Base-by-base conservation (phyloP, 2,888 invertebrate species). In the Pachydiplax longipennis region DNA sequence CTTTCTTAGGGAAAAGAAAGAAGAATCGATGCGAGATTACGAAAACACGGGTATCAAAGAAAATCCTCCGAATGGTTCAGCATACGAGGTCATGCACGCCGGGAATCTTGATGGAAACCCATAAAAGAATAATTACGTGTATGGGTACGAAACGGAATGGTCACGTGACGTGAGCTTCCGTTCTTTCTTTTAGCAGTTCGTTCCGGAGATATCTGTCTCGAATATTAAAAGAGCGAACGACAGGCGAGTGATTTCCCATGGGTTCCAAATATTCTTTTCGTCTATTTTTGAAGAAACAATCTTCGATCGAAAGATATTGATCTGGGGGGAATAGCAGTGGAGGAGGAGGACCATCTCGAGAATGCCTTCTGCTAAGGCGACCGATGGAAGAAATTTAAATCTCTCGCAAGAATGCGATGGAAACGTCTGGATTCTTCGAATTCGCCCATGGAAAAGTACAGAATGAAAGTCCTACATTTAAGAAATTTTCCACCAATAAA, bases 271-370 rank as follows among this genome's bases (percentile, higher is more conserved):
- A 48, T 87, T 37, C 87, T n/a, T 31, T 25, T 5, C 53, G 83
- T 12, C 61, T 87, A 61, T 37, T 87, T 87, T 61, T 61, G 22
- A 15, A 37, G 61, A 35, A 87, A 87, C 83, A 87, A 61, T 87
- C 61, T 65, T 37, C 87, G 87, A 87, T 61, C 61, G 37, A 37
- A 87, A 65, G 87, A 87, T 87, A 87, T 87, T 37, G 87, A 87
- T 87, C 61, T 12, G 22, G 4, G n/a, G 25, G 37, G 22, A 65
- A n/a, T 35, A 13, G 18, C 10, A 35, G 31, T 8, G 58, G 1
- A 12, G 37, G 87, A 58, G 15, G 35, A 22, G 31, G 65, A 1
- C 65, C n/a, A 73, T 25, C 25, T 13, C 3, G 73, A 73, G 31
- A 25, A n/a, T n/a, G 31, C 22, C 31, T 25, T 73, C 73, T 73